Evolutionary conservation across 2,797 vertebrate genomes (phyloP), one percentile per base, ranked within the genome.

Genomic region (Xenops minutus): DNA sequence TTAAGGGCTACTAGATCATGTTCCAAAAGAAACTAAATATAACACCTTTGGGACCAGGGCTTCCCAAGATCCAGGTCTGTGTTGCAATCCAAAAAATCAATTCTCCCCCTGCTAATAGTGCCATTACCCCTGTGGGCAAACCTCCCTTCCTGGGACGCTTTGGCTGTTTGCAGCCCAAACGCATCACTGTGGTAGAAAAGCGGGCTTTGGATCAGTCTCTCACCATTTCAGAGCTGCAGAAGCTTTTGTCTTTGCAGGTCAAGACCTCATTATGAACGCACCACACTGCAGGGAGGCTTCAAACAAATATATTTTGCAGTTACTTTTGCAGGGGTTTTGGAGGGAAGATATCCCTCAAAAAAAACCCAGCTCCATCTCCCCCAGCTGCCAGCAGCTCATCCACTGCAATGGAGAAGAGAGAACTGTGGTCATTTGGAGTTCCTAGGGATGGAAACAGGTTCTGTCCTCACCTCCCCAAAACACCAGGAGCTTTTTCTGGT

Each of bases 21-120:
- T 96, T 96, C 92, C 89, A 89, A 93, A 96, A 94, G 95, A 95
- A 94, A 96, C 92, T 86, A 95, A 92, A 93, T 95, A 55, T 62
- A 91, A 94, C 85, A 77, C 79, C 92, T 95, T 91, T 88, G 93
- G 96, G 94, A 95, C 62, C 82, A 93, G 75, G 89, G 93, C 62
- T 97, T 92, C 90, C 91, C 78, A 72, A 96, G 92, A 87, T 78
- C 85, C 63, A 49, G 81, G 67, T 12, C 74, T 93, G 73, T 73
- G 82, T 30, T 49, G 71, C 44, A 41, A 43, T 61, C 55, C 61
- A 76, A 74, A 81, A 78, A 56, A 84, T 59, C 37, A 32, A 7
- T 55, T 54, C 26, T 85, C 32, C 78, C 74, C 37, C 72, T 24
- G 18, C 5, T 36, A n/a, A 41, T 0, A n/a, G 52, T 20, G n/a